These are phyloP conservation scores for Eulemur rufifrons DNA, from an alignment of 2,113 vertebrate species.

Conservation along the genomic window DNA sequence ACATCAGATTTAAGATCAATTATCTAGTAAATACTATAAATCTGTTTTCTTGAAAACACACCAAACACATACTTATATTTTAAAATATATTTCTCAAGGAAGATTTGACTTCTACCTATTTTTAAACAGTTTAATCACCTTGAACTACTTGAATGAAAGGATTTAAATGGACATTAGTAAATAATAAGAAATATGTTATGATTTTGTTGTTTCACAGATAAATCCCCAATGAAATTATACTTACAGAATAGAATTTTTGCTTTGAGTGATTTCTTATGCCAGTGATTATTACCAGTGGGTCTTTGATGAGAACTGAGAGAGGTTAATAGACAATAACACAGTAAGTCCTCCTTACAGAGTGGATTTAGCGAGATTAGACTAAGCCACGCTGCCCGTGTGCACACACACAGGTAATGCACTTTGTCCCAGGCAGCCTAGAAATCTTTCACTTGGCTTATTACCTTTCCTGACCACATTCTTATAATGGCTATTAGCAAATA, in stretches of 20 bases:
- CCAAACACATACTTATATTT: background rate
- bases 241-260: background rate
- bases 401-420: background rate
- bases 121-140: background rate
- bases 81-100: background rate
- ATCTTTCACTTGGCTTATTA: background rate
- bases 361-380: background rate
- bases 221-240: background rate
- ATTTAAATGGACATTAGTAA: background rate
- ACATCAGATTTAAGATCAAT: background rate
- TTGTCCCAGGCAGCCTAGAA: background rate
- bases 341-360: background rate
- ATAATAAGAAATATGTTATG: background rate
- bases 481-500: background rate
- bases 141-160: background rate
- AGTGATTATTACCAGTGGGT: background rate
- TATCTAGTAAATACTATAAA: background rate
- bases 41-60: background rate
- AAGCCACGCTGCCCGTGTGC: background rate
- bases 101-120: background rate
- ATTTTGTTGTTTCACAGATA: background rate
- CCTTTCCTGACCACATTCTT: background rate
- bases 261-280: background rate
- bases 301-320: background rate
- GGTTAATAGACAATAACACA: background rate